Base-by-base conservation (phyloP, 2,797 vertebrate species). In the Mus minutoides region DNA sequence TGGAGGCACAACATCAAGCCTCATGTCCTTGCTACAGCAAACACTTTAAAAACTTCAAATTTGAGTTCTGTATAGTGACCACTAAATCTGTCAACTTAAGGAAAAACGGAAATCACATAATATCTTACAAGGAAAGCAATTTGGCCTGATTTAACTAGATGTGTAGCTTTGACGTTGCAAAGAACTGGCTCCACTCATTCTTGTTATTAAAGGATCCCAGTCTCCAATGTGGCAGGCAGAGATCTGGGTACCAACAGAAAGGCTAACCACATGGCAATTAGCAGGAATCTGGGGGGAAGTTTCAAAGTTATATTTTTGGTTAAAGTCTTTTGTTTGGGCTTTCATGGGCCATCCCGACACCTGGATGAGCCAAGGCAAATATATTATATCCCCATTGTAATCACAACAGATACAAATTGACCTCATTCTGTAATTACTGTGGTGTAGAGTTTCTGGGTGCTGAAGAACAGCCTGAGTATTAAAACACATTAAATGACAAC, bases 401-500 rank as follows among this genome's bases (percentile, higher is more conserved):
- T 56, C 37, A 64, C 75, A 95, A 24, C 78, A 96, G 76, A 95
- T 85, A 97, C 52, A 87, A 88, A 92, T 80, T 86, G 82, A 93
- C 84, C 40, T 96, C 49, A 84, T 95, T 95, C 86, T 85, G 83
- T 92, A 90, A 92, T 60, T 10, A 11, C 73, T 82, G 77, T 56
- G 46, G 80, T 94, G 84, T 60, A 76, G 85, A 69, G 67, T 92
- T 97, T 97, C 82, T 97, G 91, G 84, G 79, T 60, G 0, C 29
- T 88, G 60, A 94, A 89, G 67, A 95, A 95, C 76, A 90, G 79
- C 46, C 4, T 58, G 85, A 96, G 96, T 75, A 84, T n/a, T 86
- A 88, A 88, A 97, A 94, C 94, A 95, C 92, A 95, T 97, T 94
- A 96, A 97, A 94, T 92, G 93, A 94, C 92, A 92, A 69, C 88